phyloP scores from a whole-genome alignment of 2,797 vertebrate genomes.

The Erpetoichthys calabaricus region DNA sequence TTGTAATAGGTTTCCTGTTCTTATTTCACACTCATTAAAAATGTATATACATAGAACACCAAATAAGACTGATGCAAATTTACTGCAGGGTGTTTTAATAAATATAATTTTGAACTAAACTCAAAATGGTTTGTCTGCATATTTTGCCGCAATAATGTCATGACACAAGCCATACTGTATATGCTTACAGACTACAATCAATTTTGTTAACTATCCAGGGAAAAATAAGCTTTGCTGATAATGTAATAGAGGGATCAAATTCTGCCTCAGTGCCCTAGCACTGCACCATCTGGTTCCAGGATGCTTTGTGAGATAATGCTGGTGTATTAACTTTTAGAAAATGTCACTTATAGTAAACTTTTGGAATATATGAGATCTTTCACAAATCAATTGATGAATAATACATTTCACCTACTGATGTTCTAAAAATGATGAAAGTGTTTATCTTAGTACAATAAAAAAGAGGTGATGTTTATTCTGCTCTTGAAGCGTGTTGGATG shows the following conservation, averaged over 20 bases:
- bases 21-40: too few relatives aligned
- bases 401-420: constrained; percentile 15
- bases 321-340: constrained; percentile 32
- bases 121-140: too few relatives aligned
- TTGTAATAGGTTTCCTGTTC: too few relatives aligned
- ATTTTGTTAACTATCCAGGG: constrained; percentile 14
- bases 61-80: too few relatives aligned
- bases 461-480: too few relatives aligned
- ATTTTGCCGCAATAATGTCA: too few relatives aligned
- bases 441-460: too few relatives aligned
- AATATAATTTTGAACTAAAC: too few relatives aligned
- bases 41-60: too few relatives aligned
- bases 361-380: constrained; percentile 25
- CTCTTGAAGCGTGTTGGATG: too few relatives aligned
- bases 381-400: constrained; percentile 25
- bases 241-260: constrained; percentile 21
- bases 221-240: constrained; percentile 18
- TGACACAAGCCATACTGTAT: not conserved
- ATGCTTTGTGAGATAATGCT: constrained; percentile 25
- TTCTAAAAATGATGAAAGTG: constrained; percentile 7
- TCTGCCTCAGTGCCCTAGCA: constrained; percentile 24
- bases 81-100: too few relatives aligned
- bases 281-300: constrained; percentile 26
- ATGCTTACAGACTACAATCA: constrained; percentile 10
- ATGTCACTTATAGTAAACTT: constrained; percentile 29